Conservation (phyloP, 2,888 invertebrate species). For the Athetis lepigone region DNA sequence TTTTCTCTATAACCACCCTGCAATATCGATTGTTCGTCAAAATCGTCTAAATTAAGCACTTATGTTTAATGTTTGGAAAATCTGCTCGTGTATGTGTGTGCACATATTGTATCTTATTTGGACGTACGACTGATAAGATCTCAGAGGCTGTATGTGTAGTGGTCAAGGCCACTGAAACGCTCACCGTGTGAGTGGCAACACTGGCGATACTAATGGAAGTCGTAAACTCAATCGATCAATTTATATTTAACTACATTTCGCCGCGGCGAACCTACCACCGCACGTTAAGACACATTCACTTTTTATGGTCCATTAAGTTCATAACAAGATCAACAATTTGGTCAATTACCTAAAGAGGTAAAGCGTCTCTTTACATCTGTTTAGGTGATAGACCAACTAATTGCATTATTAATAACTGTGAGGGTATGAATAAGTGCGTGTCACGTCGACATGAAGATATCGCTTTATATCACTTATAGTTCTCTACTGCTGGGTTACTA, state of each 20-base stretch:
- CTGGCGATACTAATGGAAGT: conserved; percentile 5
- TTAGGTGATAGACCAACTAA: no score
- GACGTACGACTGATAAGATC: not conserved
- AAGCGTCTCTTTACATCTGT: no score
- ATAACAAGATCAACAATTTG: conserved; percentile 44
- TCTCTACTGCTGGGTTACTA: no score
- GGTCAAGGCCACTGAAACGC: not conserved
- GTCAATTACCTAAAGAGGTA: conserved; percentile 23
- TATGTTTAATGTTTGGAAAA: no score
- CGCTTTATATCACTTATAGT: no score
- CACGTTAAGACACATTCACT: conserved; percentile 9
- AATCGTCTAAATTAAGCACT: no score
- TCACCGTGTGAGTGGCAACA: not conserved
- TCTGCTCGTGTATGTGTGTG: no score
- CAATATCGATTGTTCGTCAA: no score
- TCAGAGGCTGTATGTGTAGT: not conserved
- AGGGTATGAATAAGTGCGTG: no score
- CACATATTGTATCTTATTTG: no score
- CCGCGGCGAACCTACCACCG: not conserved
- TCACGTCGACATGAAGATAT: no score
- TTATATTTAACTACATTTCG: conserved; percentile 20
- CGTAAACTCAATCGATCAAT: conserved; percentile 34
- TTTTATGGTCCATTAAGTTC: conserved; percentile 38
- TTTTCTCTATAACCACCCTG: no score
- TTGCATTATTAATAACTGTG: conserved; percentile 14